Base-by-base conservation (phyloP, 2,797 vertebrate genomes). In the Rhadinocentrus ornatus region DNA sequence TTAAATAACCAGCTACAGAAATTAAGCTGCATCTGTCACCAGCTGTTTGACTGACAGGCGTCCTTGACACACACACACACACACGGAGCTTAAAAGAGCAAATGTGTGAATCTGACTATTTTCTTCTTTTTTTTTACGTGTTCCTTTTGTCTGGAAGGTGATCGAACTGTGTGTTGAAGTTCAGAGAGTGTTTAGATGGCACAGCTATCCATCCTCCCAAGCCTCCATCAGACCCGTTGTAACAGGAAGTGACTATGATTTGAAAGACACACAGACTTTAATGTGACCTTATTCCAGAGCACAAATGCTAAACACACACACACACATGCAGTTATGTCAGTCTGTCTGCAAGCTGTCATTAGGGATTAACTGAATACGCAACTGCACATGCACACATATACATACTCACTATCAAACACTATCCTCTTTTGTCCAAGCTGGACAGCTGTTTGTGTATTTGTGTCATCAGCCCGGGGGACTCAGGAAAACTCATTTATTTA, bases 381-480 rank as follows among this genome's bases (percentile, higher is more conserved):
- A 37, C 70, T 63, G 71, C 78, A 83, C 62, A 56, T 78, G 69
- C 57, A n/a, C 70, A 63, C 62, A 69, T 46, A 52, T 58, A 57
- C 35, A 50, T 31, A 29, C 66, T 34, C 56, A 2, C 35, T 37
- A 29, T 46, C 58, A 48, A 31, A 56, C 57, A 44, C 71, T 58
- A 26, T 75, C 77, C 71, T 82, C 71, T 73, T 85, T 73, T 69
- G 69, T 86, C 78, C 62, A 6, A 34, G 61, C 74, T 64, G 73
- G 52, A 90, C 86, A 88, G 85, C 80, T 88, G 87, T 85, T 86
- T 63, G 71, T 81, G 66, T 63, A 31, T 77, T 70, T 53, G 53
- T 50, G 60, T 77, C 77, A 22, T 77, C 70, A n/a, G 69, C 77
- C 79, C 52, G 60, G 46, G 60, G 80, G 73, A 54, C 69, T 66